Evolutionary conservation across 1,140 invertebrate species (phyloP), one percentile per base, ranked within the genome.

Genomic region (Venturia canescens): DNA sequence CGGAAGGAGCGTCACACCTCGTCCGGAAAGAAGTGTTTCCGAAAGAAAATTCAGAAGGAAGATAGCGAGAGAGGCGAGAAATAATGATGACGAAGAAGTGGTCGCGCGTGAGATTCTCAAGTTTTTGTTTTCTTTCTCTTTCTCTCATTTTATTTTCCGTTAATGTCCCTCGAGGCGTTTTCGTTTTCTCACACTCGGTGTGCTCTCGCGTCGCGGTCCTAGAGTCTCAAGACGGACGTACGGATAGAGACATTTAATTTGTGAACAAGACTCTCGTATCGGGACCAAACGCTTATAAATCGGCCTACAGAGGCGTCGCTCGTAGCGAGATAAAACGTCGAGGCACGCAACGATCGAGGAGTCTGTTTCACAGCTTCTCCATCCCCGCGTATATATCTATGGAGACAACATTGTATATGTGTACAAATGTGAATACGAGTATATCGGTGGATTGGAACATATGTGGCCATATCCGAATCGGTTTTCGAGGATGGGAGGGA

Each of bases 161-260:
- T 3, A 1, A 18, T 53, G n/a, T 34, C 70, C 9, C 31, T 78
- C 38, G 57, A 23, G n/a, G 1, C 27, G 21, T 70, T 75, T 78
- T 63, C n/a, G n/a, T n/a, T 48, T 71, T 50, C 69, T 79, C 70
- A 44, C 66, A 69, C 66, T 31, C 3, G 18, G 21, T 57, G n/a
- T 26, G 11, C 60, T 26, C 13, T n/a, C n/a, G n/a, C n/a, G n/a
- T n/a, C 31, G 66, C 16, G 66, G 66, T 31, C 48, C 74, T 75
- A 53, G 74, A 80, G 74, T 69, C 27, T 69, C 66, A 34, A 76
- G 69, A 70, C 76, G 82, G 66, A 80, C 82, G 38, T 57, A 79
- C 76, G 57, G 79, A 83, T 81, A 81, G 82, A 83, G 79, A 81
- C 79, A 83, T 81, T 83, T 81, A 80, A 83, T 83, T 83, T 83